These are phyloP conservation scores for Drosophila sulfurigaster DNA, from an alignment of 1,140 invertebrate genomes.

Conservation along the genomic window DNA sequence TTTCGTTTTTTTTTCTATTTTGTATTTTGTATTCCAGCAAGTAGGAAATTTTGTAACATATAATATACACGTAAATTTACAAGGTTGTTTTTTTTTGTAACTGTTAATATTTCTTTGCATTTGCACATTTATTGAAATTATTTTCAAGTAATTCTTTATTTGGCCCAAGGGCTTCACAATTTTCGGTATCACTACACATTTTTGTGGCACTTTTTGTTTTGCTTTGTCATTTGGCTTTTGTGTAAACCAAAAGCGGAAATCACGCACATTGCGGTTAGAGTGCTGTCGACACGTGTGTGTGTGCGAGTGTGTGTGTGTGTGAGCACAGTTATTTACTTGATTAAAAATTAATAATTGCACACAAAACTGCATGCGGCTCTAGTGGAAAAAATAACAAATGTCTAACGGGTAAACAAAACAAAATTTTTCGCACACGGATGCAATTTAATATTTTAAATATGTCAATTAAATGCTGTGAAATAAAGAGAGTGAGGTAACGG, in stretches of 20 bases:
- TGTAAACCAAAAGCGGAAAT: conserved; percentile 57
- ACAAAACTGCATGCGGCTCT: conserved; percentile 44
- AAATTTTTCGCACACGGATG: conserved; percentile 70
- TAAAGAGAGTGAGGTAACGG: not conserved
- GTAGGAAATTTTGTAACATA: not conserved
- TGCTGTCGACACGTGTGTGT: conserved; percentile 41
- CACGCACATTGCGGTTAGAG: conserved; percentile 61
- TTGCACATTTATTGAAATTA: not conserved
- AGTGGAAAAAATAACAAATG: conserved; percentile 37
- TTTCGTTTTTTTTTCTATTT: not conserved
- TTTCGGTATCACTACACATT: conserved; percentile 3
- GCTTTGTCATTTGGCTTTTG: conserved; percentile 51
- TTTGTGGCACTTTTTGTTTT: conserved; percentile 22
- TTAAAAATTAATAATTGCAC: conserved; percentile 82
- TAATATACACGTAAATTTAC: not conserved
- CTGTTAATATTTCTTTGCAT: not conserved
- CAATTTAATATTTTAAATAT: conserved; percentile 84
- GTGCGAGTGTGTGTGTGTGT: conserved; percentile 16
- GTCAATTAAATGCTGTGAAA: conserved; percentile 64
- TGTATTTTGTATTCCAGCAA: not conserved
- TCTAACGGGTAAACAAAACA: conserved; percentile 30
- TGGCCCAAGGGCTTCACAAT: not conserved
- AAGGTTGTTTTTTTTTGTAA: not conserved
- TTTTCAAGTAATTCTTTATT: conserved; percentile 1
- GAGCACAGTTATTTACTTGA: conserved; percentile 68